Base-by-base conservation (phyloP, 92 coral and sea anemone species). In the Hydrozoanthus gracilis region DNA sequence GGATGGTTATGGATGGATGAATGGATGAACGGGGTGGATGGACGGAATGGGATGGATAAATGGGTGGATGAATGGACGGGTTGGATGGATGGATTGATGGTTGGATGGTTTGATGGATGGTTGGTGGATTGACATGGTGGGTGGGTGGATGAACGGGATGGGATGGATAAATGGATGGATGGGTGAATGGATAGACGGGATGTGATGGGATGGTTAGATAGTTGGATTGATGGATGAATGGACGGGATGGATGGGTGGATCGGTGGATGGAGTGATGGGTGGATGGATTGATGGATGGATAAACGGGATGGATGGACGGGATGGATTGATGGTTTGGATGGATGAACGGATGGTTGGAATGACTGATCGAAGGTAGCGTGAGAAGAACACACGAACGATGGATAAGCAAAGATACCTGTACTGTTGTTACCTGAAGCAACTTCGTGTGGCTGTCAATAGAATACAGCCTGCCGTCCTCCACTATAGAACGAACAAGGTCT, bases 401-500 rank as follows among this genome's bases (percentile, higher is more conserved):
- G 75, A 44, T 47, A 71, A 56, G 20, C 66, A 39, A 17, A 85
- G 64, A 18, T 52, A 56, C 78, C 83, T 78, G 60, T 83, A 65
- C 20, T 3, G 67, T 44, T 52, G 39, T 90, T 87, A 95, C 99
- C 96, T 96, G 93, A 51, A 96, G 83, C 55, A 96, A 82, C 84
- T 91, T 83, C 77, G 95, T 88, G 66, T 94, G 93, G 51, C 92
- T 96, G 60, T 93, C 91, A 86, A 90, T 90, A 51, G 87, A 94
- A 79, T 93, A 96, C 82, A 96, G 85, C 3, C 88, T 70, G 3
- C 99, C 98, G 70, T 92, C 92, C 75, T 93, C 93, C 2, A 96
- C 95, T 74, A 96, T 94, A 11, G 90, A 85, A 14, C 88, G 77
- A 3, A 96, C 99, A 45, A 96, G 86, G 14, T 87, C 85, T 20